Evolutionary conservation across 2,888 invertebrate genomes (phyloP), one percentile per base, ranked within the genome.

Genomic region (Axea sp.): DNA sequence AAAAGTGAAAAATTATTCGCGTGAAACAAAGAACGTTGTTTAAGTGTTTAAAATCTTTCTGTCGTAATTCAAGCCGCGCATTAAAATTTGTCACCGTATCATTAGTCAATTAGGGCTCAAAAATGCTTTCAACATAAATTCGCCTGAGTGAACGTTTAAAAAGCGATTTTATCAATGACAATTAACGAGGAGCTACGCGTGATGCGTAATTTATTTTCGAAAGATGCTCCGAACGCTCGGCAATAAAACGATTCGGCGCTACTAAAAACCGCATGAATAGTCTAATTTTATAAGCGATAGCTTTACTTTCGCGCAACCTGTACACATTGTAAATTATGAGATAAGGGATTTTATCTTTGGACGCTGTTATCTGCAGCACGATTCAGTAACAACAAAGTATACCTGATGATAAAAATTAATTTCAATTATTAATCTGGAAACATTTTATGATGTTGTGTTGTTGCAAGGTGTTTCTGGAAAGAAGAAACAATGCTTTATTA

Each of bases 281-380:
- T 62, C 53, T 53, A 60, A 69, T 69, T 69, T 69, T 62, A 47
- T 39, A 69, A 69, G 37, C 31, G 35, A 69, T 69, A 28, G 55
- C 19, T 55, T 53, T 45, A 62, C 55, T 55, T 71, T 71, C 45
- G 22, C 45, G 39, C 47, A 62, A 71, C 8, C 47, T 55, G 71
- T 62, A 71, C 62, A 71, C 62, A 62, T 62, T 62, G 71, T 71
- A 71, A 71, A 71, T 62, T 39, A 55, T 17, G 7, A 60, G 71
- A 71, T 71, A 71, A 71, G 47, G 9, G 33, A n/a, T 49, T 57
- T 67, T 71, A 71, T 71, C 71, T 69, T 45, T 33, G 26, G 7
- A 26, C 31, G 41, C 7, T 30, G 39, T 62, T 71, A 71, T 71
- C 69, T 62, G 24, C 33, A 19, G 17, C 19, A 7, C 47, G 49